Conservation (phyloP, 2,888 invertebrate species). For the Limenitis camilla region DNA sequence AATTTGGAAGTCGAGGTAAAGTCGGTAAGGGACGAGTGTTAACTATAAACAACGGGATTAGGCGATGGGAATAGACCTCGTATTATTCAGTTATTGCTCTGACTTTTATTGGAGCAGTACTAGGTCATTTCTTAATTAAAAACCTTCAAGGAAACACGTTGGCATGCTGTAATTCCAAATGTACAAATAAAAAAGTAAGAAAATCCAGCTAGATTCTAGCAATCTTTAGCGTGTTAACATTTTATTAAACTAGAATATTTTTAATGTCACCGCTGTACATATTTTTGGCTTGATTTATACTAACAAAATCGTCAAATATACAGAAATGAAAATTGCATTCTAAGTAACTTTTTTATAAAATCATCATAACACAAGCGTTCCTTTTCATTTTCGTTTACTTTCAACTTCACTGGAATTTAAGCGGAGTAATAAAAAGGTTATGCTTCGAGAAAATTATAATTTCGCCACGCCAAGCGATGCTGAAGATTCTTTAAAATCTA, state of each 20-base stretch:
- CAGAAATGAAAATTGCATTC: constrained; percentile 4
- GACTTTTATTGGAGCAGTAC: background rate
- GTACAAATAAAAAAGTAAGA: no score
- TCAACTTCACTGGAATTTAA: constrained; percentile 23
- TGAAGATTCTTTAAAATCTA: constrained; percentile 15
- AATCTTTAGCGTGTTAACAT: no score
- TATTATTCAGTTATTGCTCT: background rate
- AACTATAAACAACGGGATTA: constrained; percentile 6
- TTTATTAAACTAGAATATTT: no score
- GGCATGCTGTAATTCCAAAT: no score
- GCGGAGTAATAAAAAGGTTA: constrained; percentile 24
- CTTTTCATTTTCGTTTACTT: constrained; percentile 19
- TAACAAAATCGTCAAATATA: background rate
- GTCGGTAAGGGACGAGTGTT: background rate
- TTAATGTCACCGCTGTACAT: no score
- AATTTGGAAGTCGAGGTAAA: constrained; percentile 6
- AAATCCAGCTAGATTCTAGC: no score
- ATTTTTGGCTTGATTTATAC: no score
- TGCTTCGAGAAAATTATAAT: constrained; percentile 21
- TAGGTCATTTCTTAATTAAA: background rate
- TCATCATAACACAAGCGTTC: constrained; percentile 9
- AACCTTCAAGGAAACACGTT: background rate
- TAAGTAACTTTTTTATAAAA: constrained; percentile 7
- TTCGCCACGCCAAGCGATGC: constrained; percentile 20
- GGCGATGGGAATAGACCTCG: background rate